Evolutionary conservation across 2,797 vertebrate species (phyloP).

Genomic region (Acanthurus leucopareius): DNA sequence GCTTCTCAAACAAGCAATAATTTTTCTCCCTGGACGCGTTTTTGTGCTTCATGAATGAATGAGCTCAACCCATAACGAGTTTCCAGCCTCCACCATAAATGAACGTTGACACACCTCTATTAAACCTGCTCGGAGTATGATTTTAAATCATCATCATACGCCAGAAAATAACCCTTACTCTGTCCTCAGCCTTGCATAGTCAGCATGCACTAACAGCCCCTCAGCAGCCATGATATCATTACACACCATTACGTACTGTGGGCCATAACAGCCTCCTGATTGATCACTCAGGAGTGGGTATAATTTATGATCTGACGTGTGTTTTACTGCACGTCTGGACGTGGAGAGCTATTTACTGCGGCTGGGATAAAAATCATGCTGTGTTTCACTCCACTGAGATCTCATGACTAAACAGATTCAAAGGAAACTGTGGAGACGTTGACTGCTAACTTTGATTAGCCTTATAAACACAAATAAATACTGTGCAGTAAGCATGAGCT

Average conservation of each 20-base stretch:
- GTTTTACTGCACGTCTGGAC: constrained; percentile 47
- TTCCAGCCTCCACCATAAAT: background rate
- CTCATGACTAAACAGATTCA: constrained; percentile 26
- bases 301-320: constrained; percentile 43
- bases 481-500: background rate
- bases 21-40: background rate
- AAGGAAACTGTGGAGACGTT: background rate
- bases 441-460: background rate
- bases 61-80: background rate
- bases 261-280: constrained; percentile 59
- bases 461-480: background rate
- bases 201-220: constrained; percentile 60
- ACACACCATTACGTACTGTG: constrained; percentile 53
- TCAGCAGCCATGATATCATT: constrained; percentile 61
- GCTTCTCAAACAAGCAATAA: too few species aligned
- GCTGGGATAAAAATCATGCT: constrained; percentile 17
- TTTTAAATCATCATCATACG: constrained; percentile 37
- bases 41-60: background rate
- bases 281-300: constrained; percentile 39
- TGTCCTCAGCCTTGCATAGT: constrained; percentile 46
- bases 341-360: constrained; percentile 27
- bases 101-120: background rate
- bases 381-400: constrained; percentile 8
- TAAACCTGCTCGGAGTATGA: constrained; percentile 24
- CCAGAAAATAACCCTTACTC: constrained; percentile 31